A percentile compares a stretch with the other conserved stretches of the same genome.
Conservation (phyloP, 2,888 invertebrate species). For the Habroteleia sp. region DNA sequence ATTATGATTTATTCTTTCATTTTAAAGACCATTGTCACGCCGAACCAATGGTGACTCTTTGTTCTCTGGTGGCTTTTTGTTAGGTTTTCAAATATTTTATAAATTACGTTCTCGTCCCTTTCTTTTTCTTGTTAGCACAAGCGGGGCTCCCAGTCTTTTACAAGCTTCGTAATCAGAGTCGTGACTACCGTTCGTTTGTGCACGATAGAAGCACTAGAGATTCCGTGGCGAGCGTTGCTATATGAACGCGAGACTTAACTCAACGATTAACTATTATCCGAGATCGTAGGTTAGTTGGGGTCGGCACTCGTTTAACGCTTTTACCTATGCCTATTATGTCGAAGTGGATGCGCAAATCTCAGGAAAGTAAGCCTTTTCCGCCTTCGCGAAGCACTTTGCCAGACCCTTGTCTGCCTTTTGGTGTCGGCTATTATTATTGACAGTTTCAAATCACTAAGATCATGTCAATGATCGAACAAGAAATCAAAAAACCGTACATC, state of each 20-base stretch:
- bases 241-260: conserved; percentile 68
- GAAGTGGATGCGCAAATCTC: conserved; percentile 44
- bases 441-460: conserved; percentile 31
- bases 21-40: conserved; percentile 64
- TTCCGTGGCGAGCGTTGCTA: conserved; percentile 65
- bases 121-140: conserved; percentile 50
- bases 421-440: conserved; percentile 34
- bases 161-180: conserved; percentile 72
- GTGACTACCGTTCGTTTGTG: conserved; percentile 77
- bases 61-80: conserved; percentile 47
- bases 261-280: conserved; percentile 72
- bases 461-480: conserved; percentile 15
- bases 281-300: conserved; percentile 76
- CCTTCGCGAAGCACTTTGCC: conserved; percentile 45
- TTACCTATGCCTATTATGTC: conserved; percentile 67
- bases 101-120: conserved; percentile 34
- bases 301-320: conserved; percentile 72
- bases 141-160: conserved; percentile 67
- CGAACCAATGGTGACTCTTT: conserved; percentile 17
- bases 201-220: conserved; percentile 70
- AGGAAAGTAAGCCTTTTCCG: conserved; percentile 57
- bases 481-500: conserved; percentile 18
- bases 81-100: conserved; percentile 31
- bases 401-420: conserved; percentile 4
- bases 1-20: conserved; percentile 68